phyloP scores from a whole-genome alignment of 2,797 vertebrate species.

The Chloroceryle amazona region DNA sequence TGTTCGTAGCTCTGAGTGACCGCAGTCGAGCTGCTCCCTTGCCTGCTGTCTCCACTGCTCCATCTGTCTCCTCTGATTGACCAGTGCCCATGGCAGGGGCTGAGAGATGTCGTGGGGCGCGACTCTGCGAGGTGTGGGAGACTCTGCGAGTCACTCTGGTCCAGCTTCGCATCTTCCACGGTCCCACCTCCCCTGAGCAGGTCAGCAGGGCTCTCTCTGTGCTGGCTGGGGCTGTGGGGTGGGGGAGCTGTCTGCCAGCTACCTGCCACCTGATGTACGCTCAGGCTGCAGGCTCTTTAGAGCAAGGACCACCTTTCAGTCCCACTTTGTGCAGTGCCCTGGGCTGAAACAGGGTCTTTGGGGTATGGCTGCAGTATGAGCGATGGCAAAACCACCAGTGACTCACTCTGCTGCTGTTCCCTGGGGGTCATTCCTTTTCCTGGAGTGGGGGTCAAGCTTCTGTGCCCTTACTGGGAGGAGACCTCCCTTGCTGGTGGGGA shows the following conservation, averaged over 20 bases:
- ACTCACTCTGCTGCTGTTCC: background rate
- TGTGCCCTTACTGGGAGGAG: background rate
- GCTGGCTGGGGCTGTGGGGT: background rate
- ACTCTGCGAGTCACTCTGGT: background rate
- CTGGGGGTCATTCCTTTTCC: background rate
- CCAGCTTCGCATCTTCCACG: background rate
- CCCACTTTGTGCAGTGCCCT: background rate
- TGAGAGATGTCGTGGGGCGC: background rate
- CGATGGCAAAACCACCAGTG: background rate
- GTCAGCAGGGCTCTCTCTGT: background rate
- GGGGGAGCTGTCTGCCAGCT: background rate
- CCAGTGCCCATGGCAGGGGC: background rate
- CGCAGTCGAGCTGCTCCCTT: rapidly evolving
- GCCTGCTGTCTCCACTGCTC: background rate
- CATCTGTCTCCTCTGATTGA: background rate
- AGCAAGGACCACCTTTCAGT: background rate
- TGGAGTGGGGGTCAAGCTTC: background rate
- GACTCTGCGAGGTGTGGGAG: background rate
- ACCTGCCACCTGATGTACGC: background rate
- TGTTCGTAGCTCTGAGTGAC: background rate
- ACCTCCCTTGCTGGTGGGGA: background rate
- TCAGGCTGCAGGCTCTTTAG: background rate
- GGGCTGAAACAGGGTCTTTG: background rate
- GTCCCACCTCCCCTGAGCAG: background rate
- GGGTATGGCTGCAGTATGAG: background rate